Evolutionary conservation across 2,888 invertebrate species (phyloP).

Genomic region (Drosophila flavopinicola): DNA sequence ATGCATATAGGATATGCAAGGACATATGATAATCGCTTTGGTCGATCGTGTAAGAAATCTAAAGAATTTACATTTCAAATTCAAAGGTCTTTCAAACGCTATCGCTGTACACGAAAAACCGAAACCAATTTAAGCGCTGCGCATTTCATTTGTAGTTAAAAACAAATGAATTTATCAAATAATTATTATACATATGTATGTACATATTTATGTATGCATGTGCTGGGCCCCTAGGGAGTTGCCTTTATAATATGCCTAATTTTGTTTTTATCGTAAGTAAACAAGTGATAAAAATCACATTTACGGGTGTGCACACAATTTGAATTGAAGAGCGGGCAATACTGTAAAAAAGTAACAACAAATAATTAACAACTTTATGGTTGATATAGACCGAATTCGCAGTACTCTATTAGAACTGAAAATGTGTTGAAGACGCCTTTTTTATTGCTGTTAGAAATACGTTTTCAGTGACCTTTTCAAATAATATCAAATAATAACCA

Average conservation of each 20-base stretch:
- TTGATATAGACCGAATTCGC: too few species aligned
- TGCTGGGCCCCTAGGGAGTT: constrained; percentile 12
- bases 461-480: too few species aligned
- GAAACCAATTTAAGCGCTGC: not conserved
- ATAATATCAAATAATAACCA: too few species aligned
- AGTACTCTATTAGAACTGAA: constrained; percentile 3
- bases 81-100: constrained; percentile 2
- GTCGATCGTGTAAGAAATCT: not conserved
- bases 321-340: constrained; percentile 10
- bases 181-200: not conserved
- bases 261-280: constrained; percentile 53
- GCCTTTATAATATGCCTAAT: constrained; percentile 24
- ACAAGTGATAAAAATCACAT: constrained; percentile 44
- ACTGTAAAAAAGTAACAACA: not conserved
- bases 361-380: not conserved
- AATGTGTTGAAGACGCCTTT: too few species aligned
- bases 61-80: constrained; percentile 3
- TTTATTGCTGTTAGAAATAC: not conserved
- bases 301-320: not conserved
- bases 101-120: constrained; percentile 8
- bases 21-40: not conserved
- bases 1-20: constrained; percentile 7
- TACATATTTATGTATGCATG: not conserved
- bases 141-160: constrained; percentile 6
- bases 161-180: constrained; percentile 23